Conservation (phyloP, 1,140 invertebrate genomes). For the Bombus pyrosoma region DNA sequence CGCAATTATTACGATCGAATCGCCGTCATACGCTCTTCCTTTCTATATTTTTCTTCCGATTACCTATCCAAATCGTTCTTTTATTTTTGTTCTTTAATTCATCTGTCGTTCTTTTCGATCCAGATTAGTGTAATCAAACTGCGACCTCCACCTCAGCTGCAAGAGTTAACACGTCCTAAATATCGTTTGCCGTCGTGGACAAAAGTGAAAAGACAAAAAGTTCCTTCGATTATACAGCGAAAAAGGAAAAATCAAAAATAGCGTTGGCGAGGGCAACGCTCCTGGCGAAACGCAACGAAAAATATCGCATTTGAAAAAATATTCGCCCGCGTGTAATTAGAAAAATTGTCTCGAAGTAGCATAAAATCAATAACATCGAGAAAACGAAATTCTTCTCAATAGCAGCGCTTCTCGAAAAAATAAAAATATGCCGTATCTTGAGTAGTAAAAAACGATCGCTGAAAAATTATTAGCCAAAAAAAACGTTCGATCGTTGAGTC, state of each 20-base stretch:
- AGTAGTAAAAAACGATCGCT: background rate
- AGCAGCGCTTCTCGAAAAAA: background rate
- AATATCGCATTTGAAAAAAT: background rate
- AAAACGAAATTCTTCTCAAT: background rate
- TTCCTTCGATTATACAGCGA: background rate
- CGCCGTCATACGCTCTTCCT: background rate
- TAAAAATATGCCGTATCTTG: background rate
- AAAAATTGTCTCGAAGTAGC: background rate
- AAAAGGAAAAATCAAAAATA: background rate
- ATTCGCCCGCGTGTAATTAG: background rate
- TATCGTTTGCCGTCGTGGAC: background rate
- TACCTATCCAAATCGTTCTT: background rate
- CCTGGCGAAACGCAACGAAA: constrained; percentile 36
- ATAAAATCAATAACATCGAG: too few species aligned
- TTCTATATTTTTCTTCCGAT: background rate
- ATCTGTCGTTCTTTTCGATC: constrained; percentile 24
- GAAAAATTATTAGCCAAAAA: background rate
- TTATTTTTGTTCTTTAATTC: background rate
- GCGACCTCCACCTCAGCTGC: constrained; percentile 65
- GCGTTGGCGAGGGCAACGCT: background rate
- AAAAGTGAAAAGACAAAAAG: background rate
- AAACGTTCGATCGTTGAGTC: background rate
- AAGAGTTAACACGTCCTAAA: constrained; percentile 62
- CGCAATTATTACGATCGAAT: background rate
- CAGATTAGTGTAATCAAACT: constrained; percentile 49